Evolutionary conservation across 2,797 vertebrate genomes (phyloP).

Genomic region (Anas flavirostris): DNA sequence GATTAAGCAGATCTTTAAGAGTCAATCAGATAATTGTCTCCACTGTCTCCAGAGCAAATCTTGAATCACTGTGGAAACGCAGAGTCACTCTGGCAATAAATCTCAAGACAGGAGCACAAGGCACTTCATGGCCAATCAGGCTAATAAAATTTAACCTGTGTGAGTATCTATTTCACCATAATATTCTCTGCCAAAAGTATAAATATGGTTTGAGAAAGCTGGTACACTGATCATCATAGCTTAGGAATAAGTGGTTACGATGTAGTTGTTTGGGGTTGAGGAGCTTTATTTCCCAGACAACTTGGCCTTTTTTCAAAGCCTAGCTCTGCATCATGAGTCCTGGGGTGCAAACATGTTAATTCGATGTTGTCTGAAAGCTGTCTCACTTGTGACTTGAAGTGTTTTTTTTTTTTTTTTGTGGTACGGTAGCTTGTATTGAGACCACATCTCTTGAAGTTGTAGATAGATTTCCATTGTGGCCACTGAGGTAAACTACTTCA

Average conservation of each 20-base stretch:
- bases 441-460: neutral
- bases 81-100: neutral
- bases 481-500: neutral
- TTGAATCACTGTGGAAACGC: neutral
- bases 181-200: neutral
- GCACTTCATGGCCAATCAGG: neutral
- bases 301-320: neutral
- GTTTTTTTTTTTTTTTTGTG: neutral
- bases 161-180: neutral
- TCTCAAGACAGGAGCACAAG: neutral
- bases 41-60: neutral
- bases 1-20: neutral
- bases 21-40: neutral
- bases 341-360: neutral
- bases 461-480: neutral
- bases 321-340: neutral
- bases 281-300: neutral
- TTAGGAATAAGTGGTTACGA: neutral
- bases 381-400: neutral
- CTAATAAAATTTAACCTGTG: neutral
- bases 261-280: neutral
- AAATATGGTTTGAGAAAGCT: neutral
- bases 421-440: neutral
- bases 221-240: accelerated
- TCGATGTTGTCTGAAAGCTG: neutral